These are phyloP conservation scores for Halesus radiatus DNA, from an alignment of 1,140 invertebrate species.

Conservation along the genomic window DNA sequence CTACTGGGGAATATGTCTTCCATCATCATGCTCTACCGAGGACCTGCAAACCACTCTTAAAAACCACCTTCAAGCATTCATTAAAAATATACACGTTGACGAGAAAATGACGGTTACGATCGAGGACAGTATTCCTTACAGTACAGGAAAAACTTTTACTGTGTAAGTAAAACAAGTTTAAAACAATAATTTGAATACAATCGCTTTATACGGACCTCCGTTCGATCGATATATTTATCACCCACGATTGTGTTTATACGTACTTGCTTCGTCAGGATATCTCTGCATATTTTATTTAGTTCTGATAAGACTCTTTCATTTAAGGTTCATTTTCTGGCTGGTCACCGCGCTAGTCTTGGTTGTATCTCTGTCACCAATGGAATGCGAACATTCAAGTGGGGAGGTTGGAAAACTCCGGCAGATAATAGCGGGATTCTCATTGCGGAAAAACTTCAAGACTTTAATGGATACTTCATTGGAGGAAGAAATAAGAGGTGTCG, in stretches of 20 bases:
- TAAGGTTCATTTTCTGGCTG: no score
- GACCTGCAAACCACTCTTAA: conserved; percentile 71
- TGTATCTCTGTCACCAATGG: no score
- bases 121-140: conserved; percentile 59
- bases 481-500: conserved; percentile 76
- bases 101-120: conserved; percentile 66
- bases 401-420: neutral
- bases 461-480: conserved; percentile 69
- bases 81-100: conserved; percentile 29
- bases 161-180: conserved; percentile 61
- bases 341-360: no score
- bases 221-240: no score
- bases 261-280: no score
- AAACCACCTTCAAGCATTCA: conserved; percentile 39
- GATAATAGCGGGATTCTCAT: conserved; percentile 76
- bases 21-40: conserved; percentile 70
- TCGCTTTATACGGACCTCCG: no score
- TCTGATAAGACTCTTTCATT: no score
- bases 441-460: conserved; percentile 75
- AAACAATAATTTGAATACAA: no score
- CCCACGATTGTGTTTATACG: no score
- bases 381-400: no score
- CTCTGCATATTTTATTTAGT: no score
- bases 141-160: conserved; percentile 64
- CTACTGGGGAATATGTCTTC: conserved; percentile 76